These are phyloP conservation scores for Poecile montanus DNA, from an alignment of 2,797 vertebrate species.

Conservation along the genomic window DNA sequence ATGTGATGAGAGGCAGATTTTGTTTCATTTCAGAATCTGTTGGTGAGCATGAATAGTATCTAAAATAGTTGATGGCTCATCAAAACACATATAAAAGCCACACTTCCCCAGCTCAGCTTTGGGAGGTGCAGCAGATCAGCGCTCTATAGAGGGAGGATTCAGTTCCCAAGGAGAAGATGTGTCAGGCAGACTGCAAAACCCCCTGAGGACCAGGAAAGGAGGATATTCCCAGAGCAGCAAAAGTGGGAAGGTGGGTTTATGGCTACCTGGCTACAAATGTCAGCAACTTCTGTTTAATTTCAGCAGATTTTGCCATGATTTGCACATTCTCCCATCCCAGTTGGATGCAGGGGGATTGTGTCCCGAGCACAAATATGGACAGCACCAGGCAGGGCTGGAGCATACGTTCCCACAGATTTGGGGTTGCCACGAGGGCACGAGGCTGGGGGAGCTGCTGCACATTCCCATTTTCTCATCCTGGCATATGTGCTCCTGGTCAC, in stretches of 20 bases:
- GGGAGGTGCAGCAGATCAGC: slow-evolving; percentile 2
- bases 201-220: neutral
- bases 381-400: neutral
- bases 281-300: neutral
- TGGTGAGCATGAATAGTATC: slow-evolving; percentile 31
- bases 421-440: neutral
- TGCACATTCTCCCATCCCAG: neutral
- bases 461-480: neutral
- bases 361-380: neutral
- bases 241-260: neutral
- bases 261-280: neutral
- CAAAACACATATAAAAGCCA: slow-evolving; percentile 19
- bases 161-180: neutral
- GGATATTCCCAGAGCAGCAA: neutral
- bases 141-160: neutral
- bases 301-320: neutral
- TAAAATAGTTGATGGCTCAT: slow-evolving; percentile 54
- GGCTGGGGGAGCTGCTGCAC: neutral
- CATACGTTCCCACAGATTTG: neutral
- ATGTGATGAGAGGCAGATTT: slow-evolving; percentile 54
- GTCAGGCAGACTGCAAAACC: neutral
- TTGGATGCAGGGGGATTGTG: rapidly evolving
- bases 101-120: neutral
- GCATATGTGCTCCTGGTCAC: neutral
- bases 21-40: slow-evolving; percentile 54